Evolutionary conservation across 2,113 vertebrate species (phyloP).

Genomic region (Suncus etruscus): DNA sequence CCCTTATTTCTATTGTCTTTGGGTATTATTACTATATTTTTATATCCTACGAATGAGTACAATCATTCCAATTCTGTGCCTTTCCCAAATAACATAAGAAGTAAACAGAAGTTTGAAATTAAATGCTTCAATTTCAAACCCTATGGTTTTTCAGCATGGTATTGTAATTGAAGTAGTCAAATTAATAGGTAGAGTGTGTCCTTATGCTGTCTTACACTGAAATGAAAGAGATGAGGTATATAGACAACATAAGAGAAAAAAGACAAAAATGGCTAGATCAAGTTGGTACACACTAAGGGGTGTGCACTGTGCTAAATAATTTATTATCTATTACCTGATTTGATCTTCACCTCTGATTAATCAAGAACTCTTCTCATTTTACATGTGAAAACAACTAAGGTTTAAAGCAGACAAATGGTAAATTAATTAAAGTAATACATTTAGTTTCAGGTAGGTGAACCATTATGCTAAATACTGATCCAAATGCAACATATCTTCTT

Average conservation of each 20-base stretch:
- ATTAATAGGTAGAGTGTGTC: not conserved
- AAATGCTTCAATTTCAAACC: conserved; percentile 24
- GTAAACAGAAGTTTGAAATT: conserved; percentile 1
- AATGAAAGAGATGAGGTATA: not conserved
- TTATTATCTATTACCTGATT: not conserved
- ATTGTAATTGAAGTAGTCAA: not conserved
- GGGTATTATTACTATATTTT: no score
- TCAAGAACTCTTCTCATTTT: not conserved
- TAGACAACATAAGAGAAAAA: not conserved
- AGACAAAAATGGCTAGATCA: not conserved
- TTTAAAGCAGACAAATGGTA: no score
- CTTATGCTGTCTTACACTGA: not conserved
- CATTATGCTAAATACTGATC: no score
- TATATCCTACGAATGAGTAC: no score
- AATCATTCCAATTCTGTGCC: no score
- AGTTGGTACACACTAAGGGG: not conserved
- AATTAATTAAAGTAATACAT: no score
- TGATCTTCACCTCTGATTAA: not conserved
- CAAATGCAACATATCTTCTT: conserved; percentile 19
- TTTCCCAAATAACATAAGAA: not conserved
- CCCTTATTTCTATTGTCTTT: no score
- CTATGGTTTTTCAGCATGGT: not conserved
- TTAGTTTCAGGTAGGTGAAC: no score
- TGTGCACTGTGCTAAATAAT: not conserved
- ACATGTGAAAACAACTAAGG: not conserved